Base-by-base conservation (phyloP, 1,140 invertebrate species). In the Papilio xuthus region DNA sequence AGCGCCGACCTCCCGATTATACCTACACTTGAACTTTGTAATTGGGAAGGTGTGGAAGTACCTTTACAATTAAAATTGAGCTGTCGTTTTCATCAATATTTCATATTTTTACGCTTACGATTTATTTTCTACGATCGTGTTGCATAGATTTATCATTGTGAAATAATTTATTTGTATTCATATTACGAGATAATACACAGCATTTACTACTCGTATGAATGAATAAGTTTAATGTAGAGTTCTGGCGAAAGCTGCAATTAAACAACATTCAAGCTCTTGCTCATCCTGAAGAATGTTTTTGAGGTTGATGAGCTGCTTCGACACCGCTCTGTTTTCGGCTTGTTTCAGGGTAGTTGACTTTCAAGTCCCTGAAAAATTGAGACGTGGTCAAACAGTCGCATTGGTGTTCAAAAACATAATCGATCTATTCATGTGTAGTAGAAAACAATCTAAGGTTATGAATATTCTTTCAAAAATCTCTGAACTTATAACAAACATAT, bases 11-110 rank as follows among this genome's bases (percentile, higher is more conserved):
- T 82, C 79, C 82, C 81, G 76, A 81, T 86, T 86, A 82, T 86
- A 82, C 85, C 83, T 88, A 90, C 89, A 90, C 90, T 91, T 92
- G 89, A 92, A 92, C 88, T 90, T 84, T 89, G 83, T 84, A 83
- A 85, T 85, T 86, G 83, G 82, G 81, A 83, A 81, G 78, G 72
- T 79, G 78, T 80, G 53, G 77, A 78, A 81, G 73, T 79, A 63
- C 75, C 44, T 81, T 78, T 71, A 79, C 53, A 69, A 70, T 44
- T 71, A 82, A 81, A 80, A 75, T 78, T 79, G 37, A 76, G n/a
- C n/a, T 53, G 41, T 37, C 32, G 32, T 37, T 37, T 37, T 37
- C 32, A 37, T 37, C 32, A 37, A 37, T 37, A 37, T 37, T 37
- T 37, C 32, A 37, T 37, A 37, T 37, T 37, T 37, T 37, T 37